Evolutionary conservation across 2,888 invertebrate genomes (phyloP).

Genomic region (Anthophora plumipes): DNA sequence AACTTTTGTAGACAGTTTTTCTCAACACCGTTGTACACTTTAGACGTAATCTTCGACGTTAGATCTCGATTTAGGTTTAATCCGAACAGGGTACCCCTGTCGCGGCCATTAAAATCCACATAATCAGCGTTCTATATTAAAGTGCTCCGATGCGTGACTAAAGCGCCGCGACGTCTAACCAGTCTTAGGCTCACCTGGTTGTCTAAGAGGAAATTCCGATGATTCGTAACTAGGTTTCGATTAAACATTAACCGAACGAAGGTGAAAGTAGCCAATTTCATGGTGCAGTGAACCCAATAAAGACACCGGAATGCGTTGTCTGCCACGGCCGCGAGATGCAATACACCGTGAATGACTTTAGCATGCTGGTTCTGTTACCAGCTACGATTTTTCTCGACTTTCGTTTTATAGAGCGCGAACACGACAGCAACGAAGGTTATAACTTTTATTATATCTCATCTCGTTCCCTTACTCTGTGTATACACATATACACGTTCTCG

Average conservation of each 20-base stretch:
- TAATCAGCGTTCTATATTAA: conserved; percentile 49
- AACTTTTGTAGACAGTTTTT: background rate
- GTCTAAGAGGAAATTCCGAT: conserved; percentile 58
- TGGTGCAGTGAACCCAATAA: conserved; percentile 71
- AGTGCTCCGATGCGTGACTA: conserved; percentile 44
- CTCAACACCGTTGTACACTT: background rate
- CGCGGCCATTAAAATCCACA: conserved; percentile 13
- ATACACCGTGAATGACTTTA: conserved; percentile 17
- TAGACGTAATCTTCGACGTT: conserved; percentile 4
- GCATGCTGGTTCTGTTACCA: background rate
- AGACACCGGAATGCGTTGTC: conserved; percentile 57
- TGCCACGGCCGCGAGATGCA: conserved; percentile 26
- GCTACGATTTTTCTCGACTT: background rate
- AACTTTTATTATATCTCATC: conserved; percentile 23
- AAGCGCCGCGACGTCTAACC: conserved; percentile 42
- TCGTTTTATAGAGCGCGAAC: conserved; percentile 35
- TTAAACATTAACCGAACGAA: conserved; percentile 65
- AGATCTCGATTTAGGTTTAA: background rate
- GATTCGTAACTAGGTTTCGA: conserved; percentile 64
- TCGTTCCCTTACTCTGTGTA: background rate
- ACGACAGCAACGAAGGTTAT: conserved; percentile 22
- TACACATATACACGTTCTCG: conserved; percentile 5
- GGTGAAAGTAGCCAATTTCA: conserved; percentile 74
- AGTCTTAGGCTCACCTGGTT: background rate
- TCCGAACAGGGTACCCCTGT: background rate